These are phyloP conservation scores for Anoplophora glabripennis DNA, from an alignment of 1,140 invertebrate species.

Conservation along the genomic window DNA sequence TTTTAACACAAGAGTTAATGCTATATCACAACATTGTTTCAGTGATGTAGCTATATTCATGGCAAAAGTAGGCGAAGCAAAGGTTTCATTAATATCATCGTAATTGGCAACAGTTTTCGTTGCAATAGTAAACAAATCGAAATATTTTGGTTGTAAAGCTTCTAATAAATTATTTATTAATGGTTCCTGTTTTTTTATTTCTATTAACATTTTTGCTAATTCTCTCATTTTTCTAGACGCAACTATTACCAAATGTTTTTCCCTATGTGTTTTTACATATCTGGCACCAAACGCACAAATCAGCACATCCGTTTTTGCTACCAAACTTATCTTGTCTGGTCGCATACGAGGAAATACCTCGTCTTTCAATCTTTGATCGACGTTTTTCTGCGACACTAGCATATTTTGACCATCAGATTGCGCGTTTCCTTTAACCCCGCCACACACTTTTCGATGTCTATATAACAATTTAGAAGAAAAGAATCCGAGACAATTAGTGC, in stretches of 20 bases:
- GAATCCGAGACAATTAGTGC: slow-evolving; percentile 8
- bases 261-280: slow-evolving; percentile 31
- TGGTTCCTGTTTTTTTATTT: slow-evolving; percentile 26
- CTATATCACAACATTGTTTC: slow-evolving; percentile 11
- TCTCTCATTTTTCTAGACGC: slow-evolving; percentile 34
- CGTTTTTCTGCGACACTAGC: too few relatives aligned
- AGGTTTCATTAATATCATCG: background rate
- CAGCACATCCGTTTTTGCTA: slow-evolving; percentile 28
- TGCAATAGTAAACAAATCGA: slow-evolving; percentile 10
- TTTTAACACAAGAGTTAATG: background rate
- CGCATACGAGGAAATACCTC: slow-evolving; percentile 26
- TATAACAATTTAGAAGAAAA: slow-evolving; percentile 9
- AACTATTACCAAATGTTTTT: slow-evolving; percentile 32
- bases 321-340: slow-evolving; percentile 24
- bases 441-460: slow-evolving; percentile 6
- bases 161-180: slow-evolving; percentile 2
- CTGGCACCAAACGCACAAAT: slow-evolving; percentile 32
- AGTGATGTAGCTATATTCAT: slow-evolving; percentile 12
- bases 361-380: too few relatives aligned
- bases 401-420: background rate
- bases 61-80: slow-evolving; percentile 3
- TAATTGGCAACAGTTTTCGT: slow-evolving; percentile 6
- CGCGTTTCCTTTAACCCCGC: background rate
- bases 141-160: slow-evolving; percentile 10
- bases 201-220: slow-evolving; percentile 21